phyloP scores from a whole-genome alignment of 1,140 invertebrate genomes.

The Acromyrmex heyeri region DNA sequence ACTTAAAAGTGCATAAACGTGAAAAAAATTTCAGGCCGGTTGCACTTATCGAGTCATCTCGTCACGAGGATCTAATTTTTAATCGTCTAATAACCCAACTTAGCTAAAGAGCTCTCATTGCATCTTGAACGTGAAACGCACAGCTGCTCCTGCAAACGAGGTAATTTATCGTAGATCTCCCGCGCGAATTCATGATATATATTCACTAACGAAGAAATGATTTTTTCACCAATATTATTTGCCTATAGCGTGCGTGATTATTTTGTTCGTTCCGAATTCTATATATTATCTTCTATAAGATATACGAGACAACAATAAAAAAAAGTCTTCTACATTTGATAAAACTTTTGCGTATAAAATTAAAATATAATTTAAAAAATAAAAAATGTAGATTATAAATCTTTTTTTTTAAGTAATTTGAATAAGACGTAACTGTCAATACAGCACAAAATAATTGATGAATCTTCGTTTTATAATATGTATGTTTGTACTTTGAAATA shows the following conservation, averaged over 20 bases:
- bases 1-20: constrained; percentile 35
- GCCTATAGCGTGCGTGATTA: background rate
- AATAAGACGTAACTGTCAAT: background rate
- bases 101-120: constrained; percentile 38
- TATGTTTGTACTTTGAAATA: background rate
- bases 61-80: constrained; percentile 78
- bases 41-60: constrained; percentile 45
- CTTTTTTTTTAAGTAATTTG: background rate
- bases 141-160: constrained; percentile 62
- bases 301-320: background rate
- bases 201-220: background rate
- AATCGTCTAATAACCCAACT: constrained; percentile 38
- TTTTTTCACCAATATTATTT: background rate
- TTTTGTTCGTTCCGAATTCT: background rate
- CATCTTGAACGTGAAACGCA: constrained; percentile 60
- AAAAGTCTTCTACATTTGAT: background rate
- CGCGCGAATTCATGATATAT: constrained; percentile 17
- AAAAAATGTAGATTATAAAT: background rate
- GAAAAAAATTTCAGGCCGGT: constrained; percentile 5
- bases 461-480: background rate
- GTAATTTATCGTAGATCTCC: constrained; percentile 62
- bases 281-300: background rate
- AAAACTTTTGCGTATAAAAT: background rate
- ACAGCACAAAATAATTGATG: background rate
- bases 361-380: background rate